Evolutionary conservation across 2,113 vertebrate species (phyloP).

Genomic region (Passer domesticus): DNA sequence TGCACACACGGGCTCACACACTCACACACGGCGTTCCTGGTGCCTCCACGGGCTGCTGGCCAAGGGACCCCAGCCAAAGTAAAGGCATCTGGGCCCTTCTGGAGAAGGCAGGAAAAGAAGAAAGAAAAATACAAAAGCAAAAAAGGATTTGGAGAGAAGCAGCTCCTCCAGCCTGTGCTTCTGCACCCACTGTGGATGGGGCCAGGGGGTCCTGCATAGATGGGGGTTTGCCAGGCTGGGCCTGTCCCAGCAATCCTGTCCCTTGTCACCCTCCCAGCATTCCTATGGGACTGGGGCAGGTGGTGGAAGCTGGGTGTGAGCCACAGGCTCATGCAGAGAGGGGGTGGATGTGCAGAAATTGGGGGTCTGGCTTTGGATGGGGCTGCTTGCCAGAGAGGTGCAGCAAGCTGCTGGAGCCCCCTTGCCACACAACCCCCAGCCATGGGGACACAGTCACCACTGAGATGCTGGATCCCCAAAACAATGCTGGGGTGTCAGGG

Average conservation of each 20-base stretch:
- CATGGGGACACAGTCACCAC: neutral
- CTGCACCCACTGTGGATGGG: rapidly evolving
- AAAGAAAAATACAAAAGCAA: slow-evolving; percentile 19
- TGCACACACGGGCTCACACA: slow-evolving; percentile 19
- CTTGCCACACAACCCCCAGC: rapidly evolving
- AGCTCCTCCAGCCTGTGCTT: neutral
- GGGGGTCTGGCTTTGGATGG: neutral
- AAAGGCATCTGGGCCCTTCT: slow-evolving; percentile 66
- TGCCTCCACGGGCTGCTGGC: slow-evolving; percentile 40
- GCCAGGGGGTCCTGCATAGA: neutral
- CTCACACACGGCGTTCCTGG: slow-evolving; percentile 31
- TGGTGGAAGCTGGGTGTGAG: neutral
- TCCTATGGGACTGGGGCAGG: rapidly evolving
- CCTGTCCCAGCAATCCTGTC: neutral
- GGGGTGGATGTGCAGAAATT: neutral
- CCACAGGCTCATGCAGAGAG: rapidly evolving
- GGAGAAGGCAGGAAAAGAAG: slow-evolving; percentile 24
- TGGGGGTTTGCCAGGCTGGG: neutral
- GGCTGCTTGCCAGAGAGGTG: neutral
- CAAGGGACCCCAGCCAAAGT: slow-evolving; percentile 63
- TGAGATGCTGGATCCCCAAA: neutral
- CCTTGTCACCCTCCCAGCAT: neutral
- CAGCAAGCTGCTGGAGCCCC: neutral
- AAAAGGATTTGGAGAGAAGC: neutral
- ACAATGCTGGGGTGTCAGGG: neutral